These are phyloP conservation scores for Ammodytes marinus DNA, from an alignment of 2,113 vertebrate genomes.

Conservation along the genomic window DNA sequence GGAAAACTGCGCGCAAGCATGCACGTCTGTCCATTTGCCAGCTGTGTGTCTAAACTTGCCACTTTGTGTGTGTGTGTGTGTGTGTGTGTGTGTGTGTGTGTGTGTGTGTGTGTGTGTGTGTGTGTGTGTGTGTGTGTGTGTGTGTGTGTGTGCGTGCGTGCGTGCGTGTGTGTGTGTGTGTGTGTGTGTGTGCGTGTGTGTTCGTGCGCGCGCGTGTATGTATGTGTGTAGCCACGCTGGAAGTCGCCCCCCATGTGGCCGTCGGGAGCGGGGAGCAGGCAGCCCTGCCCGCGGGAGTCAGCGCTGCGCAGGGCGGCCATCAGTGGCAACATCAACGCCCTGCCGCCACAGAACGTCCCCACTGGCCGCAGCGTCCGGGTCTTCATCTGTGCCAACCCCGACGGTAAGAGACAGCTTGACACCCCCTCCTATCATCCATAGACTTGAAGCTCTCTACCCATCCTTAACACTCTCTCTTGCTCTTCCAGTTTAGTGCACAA, in stretches of 20 bases:
- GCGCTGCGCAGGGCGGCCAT: conserved; percentile 92
- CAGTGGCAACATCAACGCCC: conserved; percentile 91
- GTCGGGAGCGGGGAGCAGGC: conserved; percentile 89
- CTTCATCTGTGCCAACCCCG: conserved; percentile 95
- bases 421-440: too few species aligned
- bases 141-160: conserved; percentile 52
- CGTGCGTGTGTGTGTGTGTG: conserved; percentile 41
- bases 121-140: conserved; percentile 33
- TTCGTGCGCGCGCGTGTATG: conserved; percentile 24
- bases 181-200: conserved; percentile 33
- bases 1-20: conserved; percentile 55
- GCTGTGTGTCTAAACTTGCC: too few species aligned
- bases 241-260: conserved; percentile 92
- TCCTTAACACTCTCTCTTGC: not conserved
- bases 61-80: conserved; percentile 32
- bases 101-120: conserved; percentile 13
- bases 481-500: not conserved
- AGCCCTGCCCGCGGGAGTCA: conserved; percentile 91
- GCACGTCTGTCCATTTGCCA: conserved; percentile 28
- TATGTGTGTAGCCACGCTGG: conserved; percentile 79
- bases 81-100: conserved; percentile 26
- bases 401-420: conserved; percentile 85
- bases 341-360: conserved; percentile 91
- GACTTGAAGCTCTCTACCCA: not conserved
- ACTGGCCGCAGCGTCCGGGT: conserved; percentile 93